A percentile compares a stretch with the other conserved stretches of the same genome.
Evolutionary conservation across 2,888 invertebrate species (phyloP).

Genomic region (Plagodis dolabraria): DNA sequence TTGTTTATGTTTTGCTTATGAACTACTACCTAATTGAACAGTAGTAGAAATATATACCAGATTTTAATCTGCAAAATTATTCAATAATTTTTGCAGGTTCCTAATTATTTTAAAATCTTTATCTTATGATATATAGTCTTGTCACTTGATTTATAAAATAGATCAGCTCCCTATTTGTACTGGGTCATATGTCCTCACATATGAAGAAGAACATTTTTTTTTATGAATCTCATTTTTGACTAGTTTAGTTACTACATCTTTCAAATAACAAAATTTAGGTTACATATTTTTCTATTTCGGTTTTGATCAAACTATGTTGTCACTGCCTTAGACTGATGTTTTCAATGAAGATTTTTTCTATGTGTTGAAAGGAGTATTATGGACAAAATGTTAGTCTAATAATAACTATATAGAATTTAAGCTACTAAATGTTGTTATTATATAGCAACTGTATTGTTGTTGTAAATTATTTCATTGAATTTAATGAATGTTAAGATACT

Average conservation of each 20-base stretch:
- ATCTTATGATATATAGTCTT: too few relatives aligned
- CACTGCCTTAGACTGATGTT: constrained; percentile 84
- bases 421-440: constrained; percentile 74
- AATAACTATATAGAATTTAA: constrained; percentile 52
- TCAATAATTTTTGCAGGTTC: too few relatives aligned
- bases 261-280: background rate
- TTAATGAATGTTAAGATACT: constrained; percentile 68
- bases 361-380: constrained; percentile 70
- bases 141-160: too few relatives aligned
- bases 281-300: background rate
- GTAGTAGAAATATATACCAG: too few relatives aligned
- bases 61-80: too few relatives aligned
- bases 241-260: constrained; percentile 14
- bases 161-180: too few relatives aligned
- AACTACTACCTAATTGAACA: too few relatives aligned
- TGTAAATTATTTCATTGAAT: constrained; percentile 80
- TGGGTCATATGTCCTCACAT: background rate
- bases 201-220: constrained; percentile 9
- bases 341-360: constrained; percentile 69
- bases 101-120: too few relatives aligned
- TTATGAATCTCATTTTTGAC: constrained; percentile 36
- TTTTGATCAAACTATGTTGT: constrained; percentile 60
- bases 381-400: constrained; percentile 63
- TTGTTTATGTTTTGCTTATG: too few relatives aligned
- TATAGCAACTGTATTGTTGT: constrained; percentile 73